Evolutionary conservation across 2,113 vertebrate species (phyloP), one percentile per base, ranked within the genome.

Genomic region (Phalacrocorax pelagicus): DNA sequence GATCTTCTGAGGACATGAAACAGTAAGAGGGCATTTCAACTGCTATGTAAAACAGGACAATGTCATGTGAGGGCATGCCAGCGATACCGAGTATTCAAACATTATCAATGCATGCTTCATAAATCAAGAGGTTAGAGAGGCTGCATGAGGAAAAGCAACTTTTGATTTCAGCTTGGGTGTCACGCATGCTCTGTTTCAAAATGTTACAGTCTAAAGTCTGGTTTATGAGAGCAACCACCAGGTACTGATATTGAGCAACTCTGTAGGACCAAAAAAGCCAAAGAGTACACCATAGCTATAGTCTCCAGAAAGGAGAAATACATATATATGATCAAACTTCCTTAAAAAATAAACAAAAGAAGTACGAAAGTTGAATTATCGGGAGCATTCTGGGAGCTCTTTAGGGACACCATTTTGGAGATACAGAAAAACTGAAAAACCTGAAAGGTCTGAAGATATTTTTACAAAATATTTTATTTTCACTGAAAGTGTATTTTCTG

Each of bases 141-240:
- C 36, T 2, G 1, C 18, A 9, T 32, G 42, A 73, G 49, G 22
- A 87, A 83, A 73, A 82, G 6, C 34, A 59, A 7, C 19, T 61
- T 57, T 19, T 42, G 7, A 54, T 63, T 63, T 83, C 61, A 54
- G 46, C 36, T 65, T 52, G 30, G 36, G n/a, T 12, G 61, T 44
- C 65, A 44, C 0, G 0, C 14, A 12, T 1, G 3, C 16, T 44
- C 58, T 65, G 14, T n/a, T 85, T 92, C 73, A 65, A 74, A 70
- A 54, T 34, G 20, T 47, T 59, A 52, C 40, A 40, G 47, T 47
- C 49, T 54, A 26, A 80, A 65, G 13, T 49, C 46, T 65, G 11
- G 34, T 88, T 88, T 54, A 29, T 69, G 65, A 71, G 26, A 88
- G 38, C 34, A 63, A 36, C 36, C 22, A 77, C n/a, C 44, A 38